Base-by-base conservation (phyloP, 2,113 vertebrate genomes). In the Lophotis ruficrista region DNA sequence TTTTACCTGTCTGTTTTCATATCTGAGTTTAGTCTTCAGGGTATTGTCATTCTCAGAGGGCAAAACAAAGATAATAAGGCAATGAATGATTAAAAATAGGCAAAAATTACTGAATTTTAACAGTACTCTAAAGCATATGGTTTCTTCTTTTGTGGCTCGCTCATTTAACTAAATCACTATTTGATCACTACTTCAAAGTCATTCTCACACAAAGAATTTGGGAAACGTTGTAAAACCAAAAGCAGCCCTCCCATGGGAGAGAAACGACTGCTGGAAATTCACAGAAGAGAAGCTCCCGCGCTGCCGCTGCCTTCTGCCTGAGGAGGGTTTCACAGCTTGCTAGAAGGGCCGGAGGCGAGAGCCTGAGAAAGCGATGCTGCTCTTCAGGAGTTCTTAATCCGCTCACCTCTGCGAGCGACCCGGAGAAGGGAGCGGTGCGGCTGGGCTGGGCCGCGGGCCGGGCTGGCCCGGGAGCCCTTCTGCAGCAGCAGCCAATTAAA, bases 81-180 rank as follows among this genome's bases (percentile, higher is more conserved):
- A 90, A 83, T 87, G 86, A 94, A 94, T 78, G 81, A 95, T 96
- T 94, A 92, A 96, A 94, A 93, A 68, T 51, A 90, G 92, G 90
- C 58, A 87, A 85, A 93, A 96, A 83, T 61, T 88, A 68, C 91
- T 92, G 87, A 92, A 68, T 93, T 90, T 94, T 97, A 93, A 83
- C 80, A 87, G 81, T 72, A 58, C 89, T 92, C 22, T 78, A 83
- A 94, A 91, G 75, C 73, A 35, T 66, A 89, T 76, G 75, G 81
- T 64, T 83, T 92, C 88, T 90, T 94, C 82, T 96, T 82, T 95
- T 93, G 92, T 94, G 94, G 94, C 73, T 94, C 21, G 25, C 76
- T 96, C 70, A 91, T 96, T 96, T 96, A 95, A 96, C 82, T 95
- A 85, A 94, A 94, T 94, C 87, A 82, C 66, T 83, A 96, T 96